phyloP scores from a whole-genome alignment of 2,113 vertebrate genomes.

The Vimba vimba region DNA sequence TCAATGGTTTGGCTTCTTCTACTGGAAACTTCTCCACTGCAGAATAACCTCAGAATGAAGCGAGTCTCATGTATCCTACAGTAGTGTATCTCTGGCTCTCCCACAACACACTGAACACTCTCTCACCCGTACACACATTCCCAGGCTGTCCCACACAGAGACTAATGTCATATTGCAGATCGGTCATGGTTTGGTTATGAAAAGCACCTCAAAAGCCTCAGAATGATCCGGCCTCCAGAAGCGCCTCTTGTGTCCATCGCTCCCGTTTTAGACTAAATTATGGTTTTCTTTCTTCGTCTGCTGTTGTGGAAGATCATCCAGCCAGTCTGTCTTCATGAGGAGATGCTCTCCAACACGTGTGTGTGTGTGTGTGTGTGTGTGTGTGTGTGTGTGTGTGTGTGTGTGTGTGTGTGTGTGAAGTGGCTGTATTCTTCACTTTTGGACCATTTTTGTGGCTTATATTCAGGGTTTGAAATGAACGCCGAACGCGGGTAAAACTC shows the following conservation, averaged over 20 bases:
- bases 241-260: slow-evolving; percentile 43
- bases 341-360: background rate
- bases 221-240: background rate
- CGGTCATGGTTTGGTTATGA: slow-evolving; percentile 49
- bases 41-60: too few relatives aligned
- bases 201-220: slow-evolving; percentile 36
- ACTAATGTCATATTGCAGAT: slow-evolving; percentile 55
- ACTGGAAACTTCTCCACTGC: too few relatives aligned
- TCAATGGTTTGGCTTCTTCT: too few relatives aligned
- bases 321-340: background rate
- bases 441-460: too few relatives aligned
- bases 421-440: too few relatives aligned
- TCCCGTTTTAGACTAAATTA: slow-evolving; percentile 60
- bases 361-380: background rate
- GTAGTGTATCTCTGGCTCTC: background rate
- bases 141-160: slow-evolving; percentile 25
- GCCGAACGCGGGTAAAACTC: too few relatives aligned
- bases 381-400: background rate
- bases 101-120: background rate
- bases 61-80: too few relatives aligned
- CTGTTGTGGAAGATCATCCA: slow-evolving; percentile 36
- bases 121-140: background rate
- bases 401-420: background rate
- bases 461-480: too few relatives aligned
- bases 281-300: slow-evolving; percentile 44